phyloP scores from a whole-genome alignment of 2,888 invertebrate species.

The Pegoplata infirma region DNA sequence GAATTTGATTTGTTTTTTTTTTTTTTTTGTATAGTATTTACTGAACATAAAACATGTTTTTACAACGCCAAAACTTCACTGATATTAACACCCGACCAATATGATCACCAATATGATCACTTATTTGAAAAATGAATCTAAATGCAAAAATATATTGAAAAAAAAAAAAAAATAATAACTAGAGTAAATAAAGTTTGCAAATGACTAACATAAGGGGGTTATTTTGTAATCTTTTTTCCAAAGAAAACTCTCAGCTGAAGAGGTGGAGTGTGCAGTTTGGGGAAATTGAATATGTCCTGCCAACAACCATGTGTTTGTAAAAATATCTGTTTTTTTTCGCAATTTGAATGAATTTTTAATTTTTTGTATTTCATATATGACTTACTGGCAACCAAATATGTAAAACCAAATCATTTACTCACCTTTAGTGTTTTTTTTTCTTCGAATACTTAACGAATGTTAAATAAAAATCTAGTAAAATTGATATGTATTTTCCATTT shows the following conservation, averaged over 20 bases:
- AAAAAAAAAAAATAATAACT: neutral
- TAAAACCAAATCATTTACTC: conserved; percentile 60
- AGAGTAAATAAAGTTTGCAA: conserved; percentile 19
- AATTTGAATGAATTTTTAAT: conserved; percentile 71
- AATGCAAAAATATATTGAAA: neutral
- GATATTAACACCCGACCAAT: neutral
- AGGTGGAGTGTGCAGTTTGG: neutral
- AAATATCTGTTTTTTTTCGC: conserved; percentile 68
- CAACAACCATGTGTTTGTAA: conserved; percentile 18
- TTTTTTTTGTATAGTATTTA: conserved; percentile 63
- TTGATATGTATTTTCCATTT: conserved; percentile 22
- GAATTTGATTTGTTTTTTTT: neutral
- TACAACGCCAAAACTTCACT: conserved; percentile 5
- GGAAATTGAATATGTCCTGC: neutral
- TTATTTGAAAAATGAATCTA: neutral
- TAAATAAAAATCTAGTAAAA: conserved; percentile 48
- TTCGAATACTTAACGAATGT: conserved; percentile 50
- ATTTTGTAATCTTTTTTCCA: conserved; percentile 10
- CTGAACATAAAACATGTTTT: conserved; percentile 71
- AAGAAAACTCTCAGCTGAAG: neutral
- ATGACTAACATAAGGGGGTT: conserved; percentile 14
- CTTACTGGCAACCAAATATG: too few species aligned
- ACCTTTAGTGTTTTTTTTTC: conserved; percentile 41
- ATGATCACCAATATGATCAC: neutral
- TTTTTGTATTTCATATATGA: too few species aligned